Conservation (phyloP, 1,140 invertebrate species). For the Agrilus planipennis region DNA sequence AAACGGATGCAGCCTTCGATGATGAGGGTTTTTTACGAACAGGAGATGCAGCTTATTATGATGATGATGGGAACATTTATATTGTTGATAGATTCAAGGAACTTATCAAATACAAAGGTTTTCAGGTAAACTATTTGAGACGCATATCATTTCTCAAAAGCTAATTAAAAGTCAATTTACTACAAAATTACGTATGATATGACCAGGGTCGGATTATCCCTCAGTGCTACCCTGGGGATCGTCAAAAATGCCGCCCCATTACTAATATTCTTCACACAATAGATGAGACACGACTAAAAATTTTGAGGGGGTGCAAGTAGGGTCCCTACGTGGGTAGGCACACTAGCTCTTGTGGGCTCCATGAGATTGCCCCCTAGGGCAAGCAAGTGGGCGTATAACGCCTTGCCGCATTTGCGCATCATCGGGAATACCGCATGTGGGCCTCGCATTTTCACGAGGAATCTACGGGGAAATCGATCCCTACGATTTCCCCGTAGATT, state of each 20-base stretch:
- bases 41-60: constrained; percentile 69
- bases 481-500: no score
- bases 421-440: no score
- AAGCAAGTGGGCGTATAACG: no score
- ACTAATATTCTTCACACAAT: background rate
- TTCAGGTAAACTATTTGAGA: constrained; percentile 42
- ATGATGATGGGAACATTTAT: constrained; percentile 53
- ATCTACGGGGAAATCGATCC: no score
- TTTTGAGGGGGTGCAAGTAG: background rate
- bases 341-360: no score
- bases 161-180: background rate
- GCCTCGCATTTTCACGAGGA: no score
- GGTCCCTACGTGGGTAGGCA: no score
- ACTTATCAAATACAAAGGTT: constrained; percentile 68
- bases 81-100: constrained; percentile 69
- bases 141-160: background rate
- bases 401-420: no score
- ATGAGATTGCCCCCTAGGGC: no score
- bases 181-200: background rate
- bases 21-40: constrained; percentile 65
- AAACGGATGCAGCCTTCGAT: constrained; percentile 53
- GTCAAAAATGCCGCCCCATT: no score
- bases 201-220: background rate
- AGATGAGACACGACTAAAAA: background rate
- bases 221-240: no score